phyloP scores from a whole-genome alignment of 2,888 invertebrate species.

The Cephus pulcher region DNA sequence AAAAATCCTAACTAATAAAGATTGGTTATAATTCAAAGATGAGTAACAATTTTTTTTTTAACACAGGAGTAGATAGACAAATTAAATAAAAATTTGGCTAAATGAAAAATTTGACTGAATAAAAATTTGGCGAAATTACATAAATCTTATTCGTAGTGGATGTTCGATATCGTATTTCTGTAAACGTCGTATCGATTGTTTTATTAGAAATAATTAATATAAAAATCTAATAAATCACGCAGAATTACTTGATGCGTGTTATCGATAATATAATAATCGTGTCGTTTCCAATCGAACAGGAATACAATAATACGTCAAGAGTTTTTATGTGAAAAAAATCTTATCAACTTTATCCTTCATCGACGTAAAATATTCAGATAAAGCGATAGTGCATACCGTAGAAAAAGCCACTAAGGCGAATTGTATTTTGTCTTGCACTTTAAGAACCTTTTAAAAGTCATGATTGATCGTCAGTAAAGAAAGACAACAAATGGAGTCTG shows the following conservation, averaged over 20 bases:
- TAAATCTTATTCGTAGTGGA: no score
- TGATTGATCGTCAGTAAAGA: neutral
- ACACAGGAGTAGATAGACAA: no score
- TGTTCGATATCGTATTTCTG: no score
- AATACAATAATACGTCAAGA: neutral
- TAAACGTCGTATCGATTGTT: no score
- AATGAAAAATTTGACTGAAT: no score
- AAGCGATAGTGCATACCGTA: neutral
- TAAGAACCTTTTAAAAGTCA: neutral
- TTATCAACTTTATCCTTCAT: neutral
- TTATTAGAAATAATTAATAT: no score
- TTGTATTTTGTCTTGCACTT: neutral
- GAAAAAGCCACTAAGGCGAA: neutral
- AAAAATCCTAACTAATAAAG: neutral
- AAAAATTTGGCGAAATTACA: no score
- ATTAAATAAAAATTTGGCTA: no score
- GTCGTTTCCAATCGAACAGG: neutral
- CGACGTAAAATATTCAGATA: neutral
- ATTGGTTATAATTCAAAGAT: neutral
- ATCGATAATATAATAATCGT: neutral
- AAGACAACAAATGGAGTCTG: neutral
- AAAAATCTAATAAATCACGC: neutral
- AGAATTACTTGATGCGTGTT: neutral
- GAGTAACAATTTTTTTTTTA: neutral
- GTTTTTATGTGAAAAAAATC: neutral